Evolutionary conservation across 2,888 invertebrate species (phyloP).

Genomic region (Synergus itoensis): DNA sequence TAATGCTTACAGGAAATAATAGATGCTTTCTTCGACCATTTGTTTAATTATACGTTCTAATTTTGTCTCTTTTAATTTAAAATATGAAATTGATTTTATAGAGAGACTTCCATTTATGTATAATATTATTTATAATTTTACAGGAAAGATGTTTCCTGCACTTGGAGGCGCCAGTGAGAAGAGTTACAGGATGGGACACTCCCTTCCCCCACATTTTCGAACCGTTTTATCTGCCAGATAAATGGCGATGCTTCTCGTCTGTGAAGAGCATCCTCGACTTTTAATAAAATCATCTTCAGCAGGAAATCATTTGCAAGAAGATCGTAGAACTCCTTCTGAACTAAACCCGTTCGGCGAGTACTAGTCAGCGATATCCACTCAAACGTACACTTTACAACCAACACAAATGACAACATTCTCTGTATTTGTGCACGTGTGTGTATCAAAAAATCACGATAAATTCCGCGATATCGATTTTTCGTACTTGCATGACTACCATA

Average conservation of each 20-base stretch:
- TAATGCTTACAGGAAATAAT: no score
- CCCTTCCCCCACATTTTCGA: conserved; percentile 99
- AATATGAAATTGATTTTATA: no score
- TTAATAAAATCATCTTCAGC: conserved; percentile 73
- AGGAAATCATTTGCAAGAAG: conserved; percentile 13
- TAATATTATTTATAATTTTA: conserved; percentile 26
- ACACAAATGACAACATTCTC: neutral
- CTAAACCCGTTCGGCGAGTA: conserved; percentile 3
- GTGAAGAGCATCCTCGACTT: conserved; percentile 88
- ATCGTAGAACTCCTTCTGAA: neutral
- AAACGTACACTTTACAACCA: neutral
- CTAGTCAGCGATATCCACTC: neutral
- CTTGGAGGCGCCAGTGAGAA: conserved; percentile 93
- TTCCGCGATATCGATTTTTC: conserved; percentile 37
- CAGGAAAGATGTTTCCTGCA: conserved; percentile 96
- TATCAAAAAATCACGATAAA: conserved; percentile 29
- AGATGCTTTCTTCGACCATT: no score
- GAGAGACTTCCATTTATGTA: neutral
- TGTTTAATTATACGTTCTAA: no score
- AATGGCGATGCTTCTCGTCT: conserved; percentile 93
- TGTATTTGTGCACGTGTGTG: neutral
- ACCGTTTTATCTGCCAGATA: conserved; percentile 96
- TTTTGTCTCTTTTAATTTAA: no score
- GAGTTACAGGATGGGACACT: conserved; percentile 97
- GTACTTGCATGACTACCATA: conserved; percentile 35